phyloP scores from a whole-genome alignment of 2,797 vertebrate genomes.

The Menidia menidia region DNA sequence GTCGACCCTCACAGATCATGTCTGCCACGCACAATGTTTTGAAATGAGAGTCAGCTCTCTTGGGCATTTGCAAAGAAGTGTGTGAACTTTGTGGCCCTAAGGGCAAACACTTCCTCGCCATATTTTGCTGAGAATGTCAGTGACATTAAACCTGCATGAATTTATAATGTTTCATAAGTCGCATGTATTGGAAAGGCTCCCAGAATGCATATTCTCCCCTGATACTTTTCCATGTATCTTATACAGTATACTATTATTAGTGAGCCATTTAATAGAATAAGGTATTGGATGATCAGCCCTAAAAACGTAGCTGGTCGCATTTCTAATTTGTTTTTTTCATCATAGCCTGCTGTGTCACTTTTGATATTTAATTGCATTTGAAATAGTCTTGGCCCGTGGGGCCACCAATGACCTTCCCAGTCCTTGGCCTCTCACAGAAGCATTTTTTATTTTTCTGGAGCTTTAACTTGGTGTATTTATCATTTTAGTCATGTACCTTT shows the following conservation, averaged over 20 bases:
- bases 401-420: slow-evolving; percentile 65
- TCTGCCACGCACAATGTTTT: slow-evolving; percentile 55
- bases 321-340: slow-evolving; percentile 61
- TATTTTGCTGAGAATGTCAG: slow-evolving; percentile 7
- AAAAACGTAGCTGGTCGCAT: slow-evolving; percentile 43
- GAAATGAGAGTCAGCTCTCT: slow-evolving; percentile 55
- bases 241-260: slow-evolving; percentile 6
- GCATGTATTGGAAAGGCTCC: background rate
- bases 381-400: slow-evolving; percentile 64
- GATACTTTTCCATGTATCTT: background rate
- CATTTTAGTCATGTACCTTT: slow-evolving; percentile 80
- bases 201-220: slow-evolving; percentile 18
- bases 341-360: slow-evolving; percentile 61
- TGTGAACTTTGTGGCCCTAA: slow-evolving; percentile 27
- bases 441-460: slow-evolving; percentile 69
- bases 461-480: slow-evolving; percentile 77
- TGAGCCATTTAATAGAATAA: slow-evolving; percentile 28
- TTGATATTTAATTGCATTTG: slow-evolving; percentile 65
- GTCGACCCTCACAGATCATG: slow-evolving; percentile 48
- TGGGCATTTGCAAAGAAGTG: slow-evolving; percentile 29
- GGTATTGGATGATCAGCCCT: slow-evolving; percentile 18
- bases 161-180: slow-evolving; percentile 8
- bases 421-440: slow-evolving; percentile 54
- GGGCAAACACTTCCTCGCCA: slow-evolving; percentile 21
- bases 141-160: slow-evolving; percentile 26